Base-by-base conservation (phyloP, 2,113 vertebrate species). In the Xiphophorus couchianus region DNA sequence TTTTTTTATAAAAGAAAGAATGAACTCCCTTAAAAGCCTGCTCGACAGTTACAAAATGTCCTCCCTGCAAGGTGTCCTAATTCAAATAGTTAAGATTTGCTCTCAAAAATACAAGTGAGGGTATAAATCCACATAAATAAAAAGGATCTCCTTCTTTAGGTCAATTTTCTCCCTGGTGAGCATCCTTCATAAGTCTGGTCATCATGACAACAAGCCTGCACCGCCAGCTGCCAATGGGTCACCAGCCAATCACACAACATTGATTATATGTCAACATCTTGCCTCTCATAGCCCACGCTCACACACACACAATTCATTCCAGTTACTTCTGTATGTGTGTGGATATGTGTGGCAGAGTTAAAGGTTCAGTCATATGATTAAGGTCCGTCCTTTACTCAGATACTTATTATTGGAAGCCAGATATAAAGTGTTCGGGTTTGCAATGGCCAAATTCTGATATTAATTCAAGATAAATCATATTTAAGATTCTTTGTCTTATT, bases 161-260 rank as follows among this genome's bases (percentile, higher is more conserved):
- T 62, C 73, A 73, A 71, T 81, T 75, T 81, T 65, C 64, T 14
- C 19, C 37, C 4, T 25, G 69, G 42, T 1, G 2, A 76, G 31
- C 58, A 61, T 73, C 64, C 30, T 75, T 73, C 60, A 42, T 60
- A 30, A 66, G 62, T 42, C 35, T 19, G 71, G 75, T 78, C 19
- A 48, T 39, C 82, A 82, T 17, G 33, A 74, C 77, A 81, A 85
- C 75, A 1, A 62, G 76, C 28, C 73, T 62, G 62, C 1, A 0
- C 27, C 28, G 4, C 51, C 65, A 37, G 65, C 61, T 61, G 77
- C 66, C 10, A 1, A 12, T 14, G 1, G 71, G 84, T 84, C 82
- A 83, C 17, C 27, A 80, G 80, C 80, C 84, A 86, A 86, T 89
- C 77, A 81, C 80, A 44, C 0, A 0, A 39, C 80, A 83, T 84